A percentile compares a stretch with the other conserved stretches of the same genome.
phyloP scores from a whole-genome alignment of 2,888 invertebrate genomes.

The Habroteleia sp. region DNA sequence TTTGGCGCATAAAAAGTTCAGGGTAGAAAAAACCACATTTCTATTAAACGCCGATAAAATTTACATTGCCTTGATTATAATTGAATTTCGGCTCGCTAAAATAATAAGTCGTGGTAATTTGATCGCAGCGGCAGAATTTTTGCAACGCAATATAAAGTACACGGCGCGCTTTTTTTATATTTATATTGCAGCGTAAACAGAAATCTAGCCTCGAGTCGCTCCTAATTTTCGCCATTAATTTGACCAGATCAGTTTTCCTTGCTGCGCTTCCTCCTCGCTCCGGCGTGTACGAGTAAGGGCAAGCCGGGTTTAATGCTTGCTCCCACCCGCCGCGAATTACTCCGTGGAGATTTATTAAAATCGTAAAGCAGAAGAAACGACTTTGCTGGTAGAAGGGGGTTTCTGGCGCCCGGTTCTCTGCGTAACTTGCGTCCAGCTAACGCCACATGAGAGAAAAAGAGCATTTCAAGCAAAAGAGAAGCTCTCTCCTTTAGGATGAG shows the following conservation, averaged over 20 bases:
- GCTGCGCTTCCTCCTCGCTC: slow-evolving; percentile 27
- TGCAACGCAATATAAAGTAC: slow-evolving; percentile 35
- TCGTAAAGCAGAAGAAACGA: slow-evolving; percentile 79
- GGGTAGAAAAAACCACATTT: too few relatives aligned
- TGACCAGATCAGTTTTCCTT: slow-evolving; percentile 61
- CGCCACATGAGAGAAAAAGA: slow-evolving; percentile 43
- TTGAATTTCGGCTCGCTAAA: slow-evolving; percentile 36
- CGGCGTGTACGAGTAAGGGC: slow-evolving; percentile 42
- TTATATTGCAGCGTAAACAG: slow-evolving; percentile 57
- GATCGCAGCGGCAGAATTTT: slow-evolving; percentile 28
- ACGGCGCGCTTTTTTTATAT: slow-evolving; percentile 27
- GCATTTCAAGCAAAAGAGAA: too few relatives aligned
- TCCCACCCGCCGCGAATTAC: slow-evolving; percentile 77
- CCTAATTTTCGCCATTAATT: slow-evolving; percentile 68
- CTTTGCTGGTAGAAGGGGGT: slow-evolving; percentile 69
- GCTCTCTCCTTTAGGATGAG: too few relatives aligned
- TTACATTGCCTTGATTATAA: slow-evolving; percentile 35
- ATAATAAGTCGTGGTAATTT: slow-evolving; percentile 47
- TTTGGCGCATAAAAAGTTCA: slow-evolving; percentile 10
- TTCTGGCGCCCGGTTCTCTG: slow-evolving; percentile 54
- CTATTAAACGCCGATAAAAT: slow-evolving; percentile 43
- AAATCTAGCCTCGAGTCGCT: slow-evolving; percentile 59
- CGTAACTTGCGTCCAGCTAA: slow-evolving; percentile 64
- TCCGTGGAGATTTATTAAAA: slow-evolving; percentile 80
- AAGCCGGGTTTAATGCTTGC: slow-evolving; percentile 74